Base-by-base conservation (phyloP, 2,113 vertebrate species). In the Terrapene triunguis region DNA sequence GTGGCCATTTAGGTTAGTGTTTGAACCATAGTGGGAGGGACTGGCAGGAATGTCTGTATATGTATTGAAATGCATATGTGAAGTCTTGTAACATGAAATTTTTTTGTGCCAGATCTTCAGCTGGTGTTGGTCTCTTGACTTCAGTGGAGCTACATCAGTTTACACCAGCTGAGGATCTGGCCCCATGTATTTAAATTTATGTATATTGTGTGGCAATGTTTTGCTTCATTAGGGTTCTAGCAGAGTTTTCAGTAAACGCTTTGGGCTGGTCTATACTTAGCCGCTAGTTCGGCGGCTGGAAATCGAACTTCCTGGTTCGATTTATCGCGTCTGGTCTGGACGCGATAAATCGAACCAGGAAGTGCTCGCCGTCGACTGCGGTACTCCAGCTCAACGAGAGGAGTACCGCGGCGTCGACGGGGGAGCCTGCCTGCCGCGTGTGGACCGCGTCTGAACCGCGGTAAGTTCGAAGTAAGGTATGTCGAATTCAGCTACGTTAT, bases 161-260 rank as follows among this genome's bases (percentile, higher is more conserved):
- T 76, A 47, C 85, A 65, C 80, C 89, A 92, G 91, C 91, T 96
- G 86, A 89, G 92, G 84, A n/a, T 95, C 88, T 92, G 69, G 59
- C 95, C 93, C 83, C 79, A 35, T 89, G 93, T 42, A 10, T 95
- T 95, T 93, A 8, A 27, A 93, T 97, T 97, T 88, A 88, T 91
- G 10, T 84, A 74, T 76, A 57, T 79, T 92, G 0, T 93, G 74
- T 92, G 94, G 96, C 89, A 93, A 78, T 29, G 14, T 87, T 93
- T 96, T 94, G 94, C 92, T 94, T 42, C 93, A 54, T 80, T 59
- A 35, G 76, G 93, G 29, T 93, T 88, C 88, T 80, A 1, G 94
- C 89, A 91, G 93, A 92, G 88, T 95, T 93, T 89, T 87, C 78
- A 91, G 57, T 91, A 80, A 78, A 91, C 44, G n/a, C n/a, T n/a